phyloP scores from a whole-genome alignment of 2,797 vertebrate genomes.

The Paramormyrops hopkinsi region DNA sequence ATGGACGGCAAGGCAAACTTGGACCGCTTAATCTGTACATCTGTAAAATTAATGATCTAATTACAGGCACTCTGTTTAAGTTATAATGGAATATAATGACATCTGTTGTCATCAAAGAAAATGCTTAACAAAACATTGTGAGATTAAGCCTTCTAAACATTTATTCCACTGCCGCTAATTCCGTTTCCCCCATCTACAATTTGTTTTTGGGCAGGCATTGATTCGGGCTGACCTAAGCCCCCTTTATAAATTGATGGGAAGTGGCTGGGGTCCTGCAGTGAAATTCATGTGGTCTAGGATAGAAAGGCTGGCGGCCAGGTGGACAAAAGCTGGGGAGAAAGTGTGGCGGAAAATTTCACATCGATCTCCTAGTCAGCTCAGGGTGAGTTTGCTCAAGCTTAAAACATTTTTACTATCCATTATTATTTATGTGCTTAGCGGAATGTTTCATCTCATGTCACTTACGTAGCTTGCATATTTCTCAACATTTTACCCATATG shows the following conservation, averaged over 20 bases:
- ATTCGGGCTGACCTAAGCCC: constrained; percentile 41
- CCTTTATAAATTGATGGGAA: constrained; percentile 42
- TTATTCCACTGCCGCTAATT: neutral
- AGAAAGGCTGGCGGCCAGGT: constrained; percentile 51
- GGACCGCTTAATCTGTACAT: neutral
- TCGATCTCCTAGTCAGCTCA: constrained; percentile 39
- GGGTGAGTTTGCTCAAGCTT: constrained; percentile 35
- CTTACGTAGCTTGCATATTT: neutral
- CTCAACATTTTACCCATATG: neutral
- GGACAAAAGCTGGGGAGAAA: constrained; percentile 46
- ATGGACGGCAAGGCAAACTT: neutral
- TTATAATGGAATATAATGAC: neutral
- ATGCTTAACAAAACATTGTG: neutral
- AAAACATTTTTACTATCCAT: neutral
- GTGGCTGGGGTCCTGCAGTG: constrained; percentile 45
- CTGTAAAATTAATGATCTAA: constrained; percentile 8
- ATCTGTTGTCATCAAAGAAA: neutral
- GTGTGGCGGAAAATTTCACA: constrained; percentile 39
- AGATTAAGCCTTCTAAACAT: neutral
- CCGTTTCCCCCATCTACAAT: neutral
- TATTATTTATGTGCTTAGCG: neutral
- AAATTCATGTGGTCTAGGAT: constrained; percentile 56
- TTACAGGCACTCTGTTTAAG: neutral
- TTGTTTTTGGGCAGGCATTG: constrained; percentile 39
- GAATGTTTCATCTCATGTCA: neutral